A percentile compares a stretch with the other conserved stretches of the same genome.
Conservation (phyloP, 2,888 invertebrate species). For the Nasonovia ribisnigri region DNA sequence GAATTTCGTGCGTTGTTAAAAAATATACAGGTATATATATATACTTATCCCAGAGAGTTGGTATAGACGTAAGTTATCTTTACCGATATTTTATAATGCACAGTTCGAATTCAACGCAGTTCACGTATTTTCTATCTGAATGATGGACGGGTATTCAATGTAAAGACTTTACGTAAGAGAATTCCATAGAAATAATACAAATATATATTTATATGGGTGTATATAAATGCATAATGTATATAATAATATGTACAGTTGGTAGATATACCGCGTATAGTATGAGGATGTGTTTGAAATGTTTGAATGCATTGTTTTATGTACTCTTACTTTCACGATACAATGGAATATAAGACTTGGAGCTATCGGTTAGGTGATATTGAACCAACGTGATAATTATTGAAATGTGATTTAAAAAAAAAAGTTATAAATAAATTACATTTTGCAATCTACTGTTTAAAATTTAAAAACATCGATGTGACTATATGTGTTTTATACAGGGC, state of each 20-base stretch:
- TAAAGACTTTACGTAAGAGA: conserved; percentile 7
- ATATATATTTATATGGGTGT: neutral
- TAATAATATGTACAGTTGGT: neutral
- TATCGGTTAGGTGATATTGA: neutral
- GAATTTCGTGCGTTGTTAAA: neutral
- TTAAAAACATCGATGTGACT: too few species aligned
- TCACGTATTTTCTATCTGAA: neutral
- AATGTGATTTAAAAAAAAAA: neutral
- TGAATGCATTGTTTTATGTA: conserved; percentile 28
- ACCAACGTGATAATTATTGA: conserved; percentile 9
- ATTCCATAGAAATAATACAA: neutral
- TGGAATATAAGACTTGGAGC: neutral
- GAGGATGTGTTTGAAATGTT: neutral
- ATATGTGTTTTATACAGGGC: neutral
- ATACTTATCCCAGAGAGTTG: neutral
- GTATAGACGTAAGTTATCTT: neutral
- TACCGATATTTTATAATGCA: neutral
- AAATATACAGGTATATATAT: neutral
- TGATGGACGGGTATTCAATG: neutral
- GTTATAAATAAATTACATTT: neutral
- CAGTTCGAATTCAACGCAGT: neutral
- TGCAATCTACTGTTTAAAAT: neutral
- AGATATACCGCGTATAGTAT: neutral
- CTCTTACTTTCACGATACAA: conserved; percentile 39
- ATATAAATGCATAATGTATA: neutral